Evolutionary conservation across 2,888 invertebrate genomes (phyloP).

Genomic region (Sepioteuthis lessoniana): DNA sequence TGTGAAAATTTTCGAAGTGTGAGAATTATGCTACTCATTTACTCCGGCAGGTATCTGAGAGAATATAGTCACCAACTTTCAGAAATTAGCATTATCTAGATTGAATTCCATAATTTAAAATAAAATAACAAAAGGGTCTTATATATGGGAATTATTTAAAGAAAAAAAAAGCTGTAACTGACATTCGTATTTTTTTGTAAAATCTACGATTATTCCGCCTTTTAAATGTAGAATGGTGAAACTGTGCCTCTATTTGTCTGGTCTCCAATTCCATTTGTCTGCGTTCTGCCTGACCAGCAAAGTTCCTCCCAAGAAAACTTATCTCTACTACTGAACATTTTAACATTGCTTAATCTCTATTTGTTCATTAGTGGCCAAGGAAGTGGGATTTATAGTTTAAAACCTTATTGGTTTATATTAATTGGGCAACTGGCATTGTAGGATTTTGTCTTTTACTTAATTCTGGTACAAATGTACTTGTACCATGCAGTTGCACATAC

Average conservation of each 20-base stretch:
- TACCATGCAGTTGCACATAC: too few relatives aligned
- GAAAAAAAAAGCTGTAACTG: too few relatives aligned
- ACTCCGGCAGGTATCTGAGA: background rate
- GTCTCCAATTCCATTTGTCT: background rate
- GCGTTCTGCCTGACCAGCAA: background rate
- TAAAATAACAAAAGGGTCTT: background rate
- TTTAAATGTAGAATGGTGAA: background rate
- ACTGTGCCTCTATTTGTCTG: background rate
- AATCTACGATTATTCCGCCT: background rate
- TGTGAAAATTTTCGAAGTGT: background rate
- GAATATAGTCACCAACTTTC: background rate
- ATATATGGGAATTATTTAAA: too few relatives aligned
- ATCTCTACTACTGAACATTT: background rate
- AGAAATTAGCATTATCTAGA: background rate
- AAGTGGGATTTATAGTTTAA: background rate
- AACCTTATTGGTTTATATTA: background rate
- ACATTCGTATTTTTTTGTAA: too few relatives aligned
- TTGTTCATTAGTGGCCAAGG: background rate
- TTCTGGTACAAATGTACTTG: too few relatives aligned
- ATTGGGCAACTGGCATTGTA: background rate
- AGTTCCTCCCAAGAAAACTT: background rate
- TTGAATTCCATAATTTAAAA: background rate
- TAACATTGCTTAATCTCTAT: background rate
- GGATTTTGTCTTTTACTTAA: background rate
- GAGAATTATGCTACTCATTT: background rate